Percentiles rank a stretch among this genome's conserved stretches.
Conservation (phyloP, 1,140 invertebrate genomes). For the Bombus picipes region DNA sequence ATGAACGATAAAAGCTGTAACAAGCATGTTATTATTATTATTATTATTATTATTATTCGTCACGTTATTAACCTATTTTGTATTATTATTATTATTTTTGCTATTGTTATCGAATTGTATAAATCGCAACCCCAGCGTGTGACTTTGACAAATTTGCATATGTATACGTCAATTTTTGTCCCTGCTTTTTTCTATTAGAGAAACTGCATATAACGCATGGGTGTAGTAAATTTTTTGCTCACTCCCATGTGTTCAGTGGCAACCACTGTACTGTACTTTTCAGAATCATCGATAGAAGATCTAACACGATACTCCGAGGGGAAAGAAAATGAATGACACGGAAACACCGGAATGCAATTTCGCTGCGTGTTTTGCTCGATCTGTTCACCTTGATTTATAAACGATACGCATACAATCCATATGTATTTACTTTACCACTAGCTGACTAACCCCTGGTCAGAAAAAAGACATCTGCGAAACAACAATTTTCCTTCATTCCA, state of each 20-base stretch:
- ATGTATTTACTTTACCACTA: slow-evolving; percentile 29
- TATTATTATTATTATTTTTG: neutral
- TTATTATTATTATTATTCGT: too few species aligned
- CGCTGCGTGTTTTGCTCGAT: slow-evolving; percentile 11
- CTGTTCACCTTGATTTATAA: slow-evolving; percentile 50
- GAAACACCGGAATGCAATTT: slow-evolving; percentile 34
- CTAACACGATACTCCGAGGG: neutral
- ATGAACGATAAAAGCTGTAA: too few species aligned
- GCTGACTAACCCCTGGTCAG: neutral
- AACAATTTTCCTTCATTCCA: neutral
- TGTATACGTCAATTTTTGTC: neutral
- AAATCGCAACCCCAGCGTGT: neutral
- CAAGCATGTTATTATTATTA: too few species aligned
- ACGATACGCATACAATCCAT: slow-evolving; percentile 19
- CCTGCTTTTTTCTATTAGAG: neutral
- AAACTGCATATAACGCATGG: too few species aligned
- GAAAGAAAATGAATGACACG: slow-evolving; percentile 43
- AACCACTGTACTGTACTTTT: slow-evolving; percentile 28
- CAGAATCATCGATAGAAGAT: slow-evolving; percentile 30
- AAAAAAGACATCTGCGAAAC: neutral
- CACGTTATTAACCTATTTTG: too few species aligned
- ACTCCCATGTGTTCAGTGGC: neutral
- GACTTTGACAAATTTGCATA: neutral
- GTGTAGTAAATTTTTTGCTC: neutral
- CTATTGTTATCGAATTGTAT: too few species aligned